Base-by-base conservation (phyloP, 2,888 invertebrate species). In the Bombyx huttoni region DNA sequence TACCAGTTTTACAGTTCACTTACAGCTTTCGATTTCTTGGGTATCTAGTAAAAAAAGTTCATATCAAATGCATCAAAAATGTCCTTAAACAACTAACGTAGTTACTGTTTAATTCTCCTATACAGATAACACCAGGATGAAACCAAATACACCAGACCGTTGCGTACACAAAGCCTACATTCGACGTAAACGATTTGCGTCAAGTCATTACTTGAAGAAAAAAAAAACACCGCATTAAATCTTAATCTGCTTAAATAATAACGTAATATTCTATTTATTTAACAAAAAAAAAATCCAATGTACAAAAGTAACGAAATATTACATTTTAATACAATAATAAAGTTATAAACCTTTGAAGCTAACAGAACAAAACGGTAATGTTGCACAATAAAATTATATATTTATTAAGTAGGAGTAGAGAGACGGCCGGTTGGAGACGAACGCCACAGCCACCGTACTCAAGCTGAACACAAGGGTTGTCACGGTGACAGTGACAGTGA, bases 21-120 rank as follows among this genome's bases (percentile, higher is more conserved):
- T 79, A 68, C 73, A 76, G 75, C 77, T 75, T 80, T 77, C n/a
- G 79, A 73, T 73, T 68, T 73, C 68, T 68, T 73, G 81, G 84
- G 79, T 86, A 80, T 75, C 86, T 87, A 88, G 87, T 87, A 88
- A 88, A 88, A 88, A 88, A 87, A 86, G 87, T 88, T 85, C 77
- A 83, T 85, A 84, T 85, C 88, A 88, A 88, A 88, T 88, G 88
- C 88, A 84, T 88, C 86, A 85, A 88, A 88, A 88, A 88, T 87
- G 81, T 86, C 84, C 88, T 88, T 88, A 87, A 74, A 85, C 79
- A 79, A 84, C 87, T 88, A 87, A 87, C 84, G 78, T 85, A 86
- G 84, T 85, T 82, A 78, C 77, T 74, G 81, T 78, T 80, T 78
- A 79, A 78, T 73, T 73, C 66, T 78, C 73, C 70, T 79, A 80